Conservation (phyloP, 2,113 vertebrate genomes). For the Lontra canadensis region DNA sequence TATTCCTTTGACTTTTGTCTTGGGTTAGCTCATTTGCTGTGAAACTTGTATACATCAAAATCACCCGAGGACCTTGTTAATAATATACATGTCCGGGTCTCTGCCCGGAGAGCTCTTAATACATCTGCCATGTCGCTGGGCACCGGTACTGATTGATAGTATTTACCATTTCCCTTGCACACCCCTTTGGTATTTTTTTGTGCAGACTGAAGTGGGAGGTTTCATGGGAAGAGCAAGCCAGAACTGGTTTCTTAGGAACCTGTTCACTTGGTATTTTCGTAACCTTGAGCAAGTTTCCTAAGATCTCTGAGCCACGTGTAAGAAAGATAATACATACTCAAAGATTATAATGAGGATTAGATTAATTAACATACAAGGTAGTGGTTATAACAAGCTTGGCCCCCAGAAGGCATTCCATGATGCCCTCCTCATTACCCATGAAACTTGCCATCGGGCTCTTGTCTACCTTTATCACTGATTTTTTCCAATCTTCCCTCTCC, state of each 20-base stretch:
- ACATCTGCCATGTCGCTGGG: neutral
- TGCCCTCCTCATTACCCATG: neutral
- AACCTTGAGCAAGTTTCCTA: neutral
- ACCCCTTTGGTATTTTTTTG: neutral
- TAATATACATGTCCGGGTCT: neutral
- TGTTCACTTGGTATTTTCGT: neutral
- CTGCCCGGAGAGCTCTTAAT: neutral
- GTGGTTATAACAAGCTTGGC: neutral
- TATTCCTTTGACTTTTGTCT: conserved; percentile 12
- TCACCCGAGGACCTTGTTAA: neutral
- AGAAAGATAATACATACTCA: neutral
- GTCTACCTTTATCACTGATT: neutral
- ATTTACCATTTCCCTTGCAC: neutral
- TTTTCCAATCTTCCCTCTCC: neutral
- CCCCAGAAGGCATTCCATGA: neutral
- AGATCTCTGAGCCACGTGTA: neutral
- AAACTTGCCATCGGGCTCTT: neutral
- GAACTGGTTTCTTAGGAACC: neutral
- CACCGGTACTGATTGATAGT: neutral
- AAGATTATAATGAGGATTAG: neutral
- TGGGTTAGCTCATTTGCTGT: neutral
- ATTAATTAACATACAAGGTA: neutral
- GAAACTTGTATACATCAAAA: neutral
- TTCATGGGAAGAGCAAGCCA: neutral
- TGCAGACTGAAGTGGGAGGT: neutral